Conservation (phyloP, 2,113 vertebrate species). For the Nanger granti region DNA sequence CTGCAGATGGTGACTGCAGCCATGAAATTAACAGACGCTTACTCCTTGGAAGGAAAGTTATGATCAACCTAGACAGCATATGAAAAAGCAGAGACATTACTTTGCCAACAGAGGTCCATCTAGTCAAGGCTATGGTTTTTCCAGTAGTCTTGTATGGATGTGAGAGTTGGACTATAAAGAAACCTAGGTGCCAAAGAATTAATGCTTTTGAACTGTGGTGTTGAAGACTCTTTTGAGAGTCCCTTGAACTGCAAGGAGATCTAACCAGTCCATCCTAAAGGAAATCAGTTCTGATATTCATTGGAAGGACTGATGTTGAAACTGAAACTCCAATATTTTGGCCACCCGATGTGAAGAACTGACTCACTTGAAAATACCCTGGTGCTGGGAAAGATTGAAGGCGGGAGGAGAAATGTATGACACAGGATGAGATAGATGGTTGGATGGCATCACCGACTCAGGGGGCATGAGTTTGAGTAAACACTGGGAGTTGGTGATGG, state of each 20-base stretch:
- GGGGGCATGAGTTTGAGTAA: background rate
- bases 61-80: background rate
- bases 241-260: background rate
- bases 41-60: background rate
- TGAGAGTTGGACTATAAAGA: background rate
- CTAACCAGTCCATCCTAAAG: background rate
- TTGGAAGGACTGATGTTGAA: background rate
- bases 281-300: background rate
- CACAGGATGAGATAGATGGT: background rate
- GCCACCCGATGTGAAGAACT: background rate
- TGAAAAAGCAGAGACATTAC: background rate
- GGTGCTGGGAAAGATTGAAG: background rate
- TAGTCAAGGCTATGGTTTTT: background rate
- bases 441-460: background rate
- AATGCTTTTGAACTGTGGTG: background rate
- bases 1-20: background rate
- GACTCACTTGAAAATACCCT: background rate
- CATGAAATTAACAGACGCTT: background rate
- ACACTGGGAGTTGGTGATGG: background rate
- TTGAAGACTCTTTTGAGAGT: background rate
- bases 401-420: rapidly evolving
- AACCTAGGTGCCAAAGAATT: background rate
- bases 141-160: background rate
- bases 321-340: background rate
- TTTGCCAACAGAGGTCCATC: background rate